These are phyloP conservation scores for Eumaeus atala DNA, from an alignment of 1,140 invertebrate species.

Conservation along the genomic window DNA sequence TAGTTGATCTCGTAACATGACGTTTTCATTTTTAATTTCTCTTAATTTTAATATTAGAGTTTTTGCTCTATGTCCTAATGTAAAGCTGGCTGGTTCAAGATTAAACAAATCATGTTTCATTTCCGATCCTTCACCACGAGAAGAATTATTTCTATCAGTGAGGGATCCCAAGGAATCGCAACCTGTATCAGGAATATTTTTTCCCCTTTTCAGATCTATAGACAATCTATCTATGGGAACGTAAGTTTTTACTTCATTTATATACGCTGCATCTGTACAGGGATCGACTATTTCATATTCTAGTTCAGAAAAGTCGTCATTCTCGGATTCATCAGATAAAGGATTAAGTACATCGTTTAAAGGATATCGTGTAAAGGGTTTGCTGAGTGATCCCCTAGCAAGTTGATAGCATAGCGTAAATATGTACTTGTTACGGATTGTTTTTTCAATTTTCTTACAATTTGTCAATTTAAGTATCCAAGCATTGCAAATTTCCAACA, in stretches of 20 bases:
- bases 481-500: conserved; percentile 45
- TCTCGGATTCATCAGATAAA: conserved; percentile 31
- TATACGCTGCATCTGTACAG: conserved; percentile 23
- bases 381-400: conserved; percentile 43
- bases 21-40: conserved; percentile 58
- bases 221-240: too few species aligned
- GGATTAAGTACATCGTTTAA: conserved; percentile 23
- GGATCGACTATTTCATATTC: conserved; percentile 41
- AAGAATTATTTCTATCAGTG: too few species aligned
- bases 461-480: conserved; percentile 54
- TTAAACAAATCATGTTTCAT: neutral
- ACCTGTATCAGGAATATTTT: neutral
- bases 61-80: conserved; percentile 32
- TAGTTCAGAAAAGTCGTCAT: conserved; percentile 40
- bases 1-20: conserved; percentile 42
- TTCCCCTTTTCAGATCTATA: too few species aligned
- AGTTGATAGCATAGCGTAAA: conserved; percentile 53
- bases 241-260: conserved; percentile 15
- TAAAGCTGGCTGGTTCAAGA: neutral
- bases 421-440: conserved; percentile 50
- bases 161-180: neutral
- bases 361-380: conserved; percentile 44
- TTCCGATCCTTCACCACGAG: too few species aligned
- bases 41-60: conserved; percentile 50
- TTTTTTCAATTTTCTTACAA: conserved; percentile 43